Evolutionary conservation across 2,113 vertebrate species (phyloP).

Genomic region (Xiphorhynchus elegans): DNA sequence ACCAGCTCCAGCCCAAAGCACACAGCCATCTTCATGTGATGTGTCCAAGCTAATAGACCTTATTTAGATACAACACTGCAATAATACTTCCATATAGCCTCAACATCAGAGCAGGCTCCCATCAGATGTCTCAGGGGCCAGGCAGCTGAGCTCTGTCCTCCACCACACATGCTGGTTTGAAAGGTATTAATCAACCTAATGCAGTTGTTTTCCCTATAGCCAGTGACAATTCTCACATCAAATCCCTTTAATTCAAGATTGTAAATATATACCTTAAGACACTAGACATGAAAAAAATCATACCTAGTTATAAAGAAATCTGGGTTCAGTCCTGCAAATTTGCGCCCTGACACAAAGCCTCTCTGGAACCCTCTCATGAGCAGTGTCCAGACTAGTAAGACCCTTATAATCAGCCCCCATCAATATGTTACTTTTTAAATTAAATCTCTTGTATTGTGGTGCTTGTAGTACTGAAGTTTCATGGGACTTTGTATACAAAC

Average conservation of each 20-base stretch:
- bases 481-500: not conserved
- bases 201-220: not conserved
- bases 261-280: not conserved
- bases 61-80: not conserved
- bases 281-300: not conserved
- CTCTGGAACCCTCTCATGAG: not conserved
- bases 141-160: not conserved
- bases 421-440: not conserved
- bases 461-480: not conserved
- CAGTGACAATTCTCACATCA: not conserved
- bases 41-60: not conserved
- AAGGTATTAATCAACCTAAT: not conserved
- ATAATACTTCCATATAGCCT: not conserved
- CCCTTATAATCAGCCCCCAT: not conserved
- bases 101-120: not conserved
- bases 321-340: not conserved
- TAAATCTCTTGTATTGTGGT: not conserved
- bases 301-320: not conserved
- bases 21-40: not conserved
- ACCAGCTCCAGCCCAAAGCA: constrained; percentile 9
- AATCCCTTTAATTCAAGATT: not conserved
- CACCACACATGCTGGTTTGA: not conserved
- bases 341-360: not conserved
- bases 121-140: not conserved
- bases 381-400: not conserved